phyloP scores from a whole-genome alignment of 2,113 vertebrate genomes.

The Misgurnus anguillicaudatus region DNA sequence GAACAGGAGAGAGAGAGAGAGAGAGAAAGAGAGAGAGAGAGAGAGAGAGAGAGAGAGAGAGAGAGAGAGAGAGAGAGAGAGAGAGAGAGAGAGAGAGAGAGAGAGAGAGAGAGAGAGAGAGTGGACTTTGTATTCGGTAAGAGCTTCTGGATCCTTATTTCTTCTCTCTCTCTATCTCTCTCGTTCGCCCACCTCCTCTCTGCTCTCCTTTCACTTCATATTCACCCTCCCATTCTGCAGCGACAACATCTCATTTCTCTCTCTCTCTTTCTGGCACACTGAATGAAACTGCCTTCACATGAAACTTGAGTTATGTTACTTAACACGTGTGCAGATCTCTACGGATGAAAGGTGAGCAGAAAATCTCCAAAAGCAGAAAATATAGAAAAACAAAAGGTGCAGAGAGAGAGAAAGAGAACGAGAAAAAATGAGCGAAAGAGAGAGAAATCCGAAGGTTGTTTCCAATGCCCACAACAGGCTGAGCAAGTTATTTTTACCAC shows the following conservation, averaged over 20 bases:
- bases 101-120: no score
- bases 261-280: slow-evolving; percentile 32
- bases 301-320: slow-evolving; percentile 24
- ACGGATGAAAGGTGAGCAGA: background rate
- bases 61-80: no score
- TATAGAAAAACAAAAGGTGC: no score
- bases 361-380: background rate
- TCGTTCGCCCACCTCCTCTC: slow-evolving; percentile 11
- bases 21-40: slow-evolving; percentile 6
- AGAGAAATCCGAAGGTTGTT: background rate
- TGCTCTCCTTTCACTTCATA: background rate
- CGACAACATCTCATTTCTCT: slow-evolving; percentile 43
- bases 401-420: background rate
- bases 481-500: background rate
- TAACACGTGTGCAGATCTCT: background rate
- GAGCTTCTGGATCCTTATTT: background rate
- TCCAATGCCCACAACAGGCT: background rate
- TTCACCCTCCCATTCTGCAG: slow-evolving; percentile 28
- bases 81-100: no score
- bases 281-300: slow-evolving; percentile 17
- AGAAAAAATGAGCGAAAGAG: background rate
- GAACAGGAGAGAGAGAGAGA: slow-evolving; percentile 16
- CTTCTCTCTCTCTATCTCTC: background rate
- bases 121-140: no score
- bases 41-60: background rate